Percentiles rank a stretch among this genome's conserved stretches.
Conservation (phyloP, 2,797 vertebrate genomes). For the Gallinago nigripennis region DNA sequence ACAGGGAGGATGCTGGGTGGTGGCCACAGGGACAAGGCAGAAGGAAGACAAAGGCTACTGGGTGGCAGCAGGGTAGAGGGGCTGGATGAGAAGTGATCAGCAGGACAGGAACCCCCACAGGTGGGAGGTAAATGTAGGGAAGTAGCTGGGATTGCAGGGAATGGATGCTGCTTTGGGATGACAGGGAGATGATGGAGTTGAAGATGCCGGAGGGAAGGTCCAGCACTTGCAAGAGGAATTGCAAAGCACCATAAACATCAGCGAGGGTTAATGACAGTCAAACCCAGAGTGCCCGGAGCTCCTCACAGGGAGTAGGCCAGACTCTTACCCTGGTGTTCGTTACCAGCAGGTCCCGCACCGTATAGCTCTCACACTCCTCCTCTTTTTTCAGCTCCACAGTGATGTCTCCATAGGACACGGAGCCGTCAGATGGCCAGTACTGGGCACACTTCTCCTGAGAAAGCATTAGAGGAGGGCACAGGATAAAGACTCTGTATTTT, state of each 20-base stretch:
- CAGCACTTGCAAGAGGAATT: background rate
- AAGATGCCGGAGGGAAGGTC: background rate
- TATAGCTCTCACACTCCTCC: constrained; percentile 96
- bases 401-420: constrained; percentile 89
- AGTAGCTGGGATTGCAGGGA: background rate
- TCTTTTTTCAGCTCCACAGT: constrained; percentile 95
- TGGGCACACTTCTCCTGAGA: constrained; percentile 94
- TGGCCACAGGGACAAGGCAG: background rate
- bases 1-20: background rate
- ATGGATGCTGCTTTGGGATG: background rate
- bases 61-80: background rate
- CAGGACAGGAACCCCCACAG: background rate
- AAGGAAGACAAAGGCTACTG: background rate
- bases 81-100: fast-evolving
- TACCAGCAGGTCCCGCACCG: constrained; percentile 92
- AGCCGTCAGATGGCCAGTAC: constrained; percentile 94
- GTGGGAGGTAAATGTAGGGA: background rate
- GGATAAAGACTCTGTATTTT: fast-evolving
- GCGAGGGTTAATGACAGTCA: background rate
- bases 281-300: background rate
- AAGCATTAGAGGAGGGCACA: background rate
- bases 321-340: constrained; percentile 92
- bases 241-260: background rate
- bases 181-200: background rate
- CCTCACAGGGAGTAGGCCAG: background rate